phyloP scores from a whole-genome alignment of 2,113 vertebrate species.

The Siniperca knerii region DNA sequence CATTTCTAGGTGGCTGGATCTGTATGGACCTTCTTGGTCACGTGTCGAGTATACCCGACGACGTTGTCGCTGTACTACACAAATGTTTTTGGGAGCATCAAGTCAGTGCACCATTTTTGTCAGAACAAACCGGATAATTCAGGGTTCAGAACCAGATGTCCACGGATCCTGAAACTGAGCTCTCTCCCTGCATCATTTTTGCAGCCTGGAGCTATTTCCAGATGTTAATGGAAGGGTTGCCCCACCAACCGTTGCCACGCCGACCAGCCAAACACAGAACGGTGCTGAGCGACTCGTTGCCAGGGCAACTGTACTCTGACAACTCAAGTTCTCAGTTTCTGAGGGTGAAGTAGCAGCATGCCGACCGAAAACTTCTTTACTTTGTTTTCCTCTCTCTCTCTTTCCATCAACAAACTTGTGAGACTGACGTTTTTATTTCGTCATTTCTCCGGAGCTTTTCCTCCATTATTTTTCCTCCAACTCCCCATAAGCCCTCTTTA shows the following conservation, averaged over 20 bases:
- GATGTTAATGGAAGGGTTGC: constrained; percentile 81
- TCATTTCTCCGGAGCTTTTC: not conserved
- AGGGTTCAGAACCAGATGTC: not conserved
- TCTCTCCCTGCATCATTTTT: constrained; percentile 55
- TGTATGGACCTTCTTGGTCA: too few relatives aligned
- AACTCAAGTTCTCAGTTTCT: constrained; percentile 60
- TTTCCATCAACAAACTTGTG: too few relatives aligned
- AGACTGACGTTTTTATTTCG: too few relatives aligned
- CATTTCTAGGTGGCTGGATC: too few relatives aligned
- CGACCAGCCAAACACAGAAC: constrained; percentile 63
- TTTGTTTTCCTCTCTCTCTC: not conserved
- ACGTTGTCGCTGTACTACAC: too few relatives aligned
- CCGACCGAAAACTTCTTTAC: constrained; percentile 3
- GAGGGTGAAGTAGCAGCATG: constrained; percentile 56
- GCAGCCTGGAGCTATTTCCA: constrained; percentile 73
- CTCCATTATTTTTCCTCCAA: not conserved
- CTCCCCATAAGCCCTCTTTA: too few relatives aligned
- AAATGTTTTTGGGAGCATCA: too few relatives aligned
- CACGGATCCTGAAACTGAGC: not conserved
- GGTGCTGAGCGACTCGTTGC: constrained; percentile 77
- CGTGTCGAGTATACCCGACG: too few relatives aligned
- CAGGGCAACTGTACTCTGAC: constrained; percentile 62
- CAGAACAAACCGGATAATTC: not conserved
- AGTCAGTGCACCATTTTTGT: too few relatives aligned
- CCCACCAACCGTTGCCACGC: constrained; percentile 65